phyloP scores from a whole-genome alignment of 37 sponge, comb jelly and placozoan genomes.

The Halichondria panicea region DNA sequence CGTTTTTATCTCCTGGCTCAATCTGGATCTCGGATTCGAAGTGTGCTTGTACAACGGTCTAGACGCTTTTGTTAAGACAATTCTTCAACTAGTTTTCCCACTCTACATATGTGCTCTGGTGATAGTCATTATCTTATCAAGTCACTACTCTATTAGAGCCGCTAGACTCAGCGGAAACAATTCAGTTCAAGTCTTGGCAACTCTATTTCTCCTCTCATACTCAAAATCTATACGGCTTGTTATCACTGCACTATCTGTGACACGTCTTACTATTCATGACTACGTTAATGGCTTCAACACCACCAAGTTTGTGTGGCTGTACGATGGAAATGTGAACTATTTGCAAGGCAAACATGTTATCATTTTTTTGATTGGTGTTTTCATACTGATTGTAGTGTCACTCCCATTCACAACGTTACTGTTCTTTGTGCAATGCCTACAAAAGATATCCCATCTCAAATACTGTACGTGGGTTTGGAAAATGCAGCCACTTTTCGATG shows the following conservation, averaged over 20 bases:
- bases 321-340: slow-evolving; percentile 19
- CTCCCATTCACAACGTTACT: slow-evolving; percentile 19
- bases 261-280: not conserved
- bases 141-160: slow-evolving; percentile 19
- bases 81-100: slow-evolving; percentile 7
- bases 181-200: slow-evolving; percentile 31
- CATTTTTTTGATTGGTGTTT: not conserved
- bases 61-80: not conserved
- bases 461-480: not conserved
- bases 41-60: slow-evolving; percentile 22
- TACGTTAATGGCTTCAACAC: not conserved
- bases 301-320: slow-evolving; percentile 1
- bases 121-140: slow-evolving; percentile 2
- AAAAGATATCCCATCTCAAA: not conserved
- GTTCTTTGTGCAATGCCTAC: not conserved
- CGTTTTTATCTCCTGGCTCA: slow-evolving; percentile 23
- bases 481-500: slow-evolving; percentile 13
- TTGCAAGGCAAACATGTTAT: slow-evolving; percentile 2
- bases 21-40: slow-evolving; percentile 26
- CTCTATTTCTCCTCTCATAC: slow-evolving; percentile 9
- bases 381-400: slow-evolving; percentile 4
- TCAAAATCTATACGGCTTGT: slow-evolving; percentile 7
- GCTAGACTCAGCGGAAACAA: no score
- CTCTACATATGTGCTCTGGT: slow-evolving; percentile 12
- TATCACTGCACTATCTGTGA: not conserved